Evolutionary conservation across 2,888 invertebrate species (phyloP).

Genomic region (Melanotus villosus): DNA sequence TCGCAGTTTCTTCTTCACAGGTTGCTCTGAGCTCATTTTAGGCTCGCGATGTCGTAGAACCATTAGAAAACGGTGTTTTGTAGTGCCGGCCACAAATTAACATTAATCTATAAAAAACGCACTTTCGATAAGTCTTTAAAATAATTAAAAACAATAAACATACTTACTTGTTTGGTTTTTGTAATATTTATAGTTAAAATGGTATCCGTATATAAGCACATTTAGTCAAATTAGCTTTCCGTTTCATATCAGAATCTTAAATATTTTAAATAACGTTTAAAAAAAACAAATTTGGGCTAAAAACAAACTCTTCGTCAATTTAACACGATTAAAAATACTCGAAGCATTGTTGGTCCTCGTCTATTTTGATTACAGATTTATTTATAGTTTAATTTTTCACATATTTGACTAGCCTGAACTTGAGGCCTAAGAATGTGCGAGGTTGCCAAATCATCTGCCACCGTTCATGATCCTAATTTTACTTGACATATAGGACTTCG

Average conservation of each 20-base stretch:
- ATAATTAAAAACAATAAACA: neutral
- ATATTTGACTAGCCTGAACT: conserved; percentile 54
- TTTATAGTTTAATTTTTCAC: conserved; percentile 49
- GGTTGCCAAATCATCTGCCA: conserved; percentile 59
- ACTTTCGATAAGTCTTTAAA: neutral
- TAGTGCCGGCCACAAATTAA: neutral
- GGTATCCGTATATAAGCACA: neutral
- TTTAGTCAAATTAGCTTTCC: conserved; percentile 65
- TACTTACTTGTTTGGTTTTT: conserved; percentile 9
- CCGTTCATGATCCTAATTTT: conserved; percentile 57
- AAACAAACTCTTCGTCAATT: conserved; percentile 36
- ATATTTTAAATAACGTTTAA: conserved; percentile 21
- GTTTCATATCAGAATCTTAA: conserved; percentile 7
- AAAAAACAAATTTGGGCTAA: conserved; percentile 25
- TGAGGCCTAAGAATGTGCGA: conserved; percentile 59
- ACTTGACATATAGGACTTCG: too few relatives aligned
- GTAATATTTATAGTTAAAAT: neutral
- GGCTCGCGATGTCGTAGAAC: conserved; percentile 75
- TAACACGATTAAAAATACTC: conserved; percentile 30
- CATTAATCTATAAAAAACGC: neutral
- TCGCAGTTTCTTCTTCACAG: conserved; percentile 87
- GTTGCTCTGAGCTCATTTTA: conserved; percentile 85
- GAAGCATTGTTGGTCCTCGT: too few relatives aligned
- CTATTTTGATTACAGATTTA: conserved; percentile 46
- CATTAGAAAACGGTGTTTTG: conserved; percentile 68